Evolutionary conservation across 1,140 invertebrate species (phyloP).

Genomic region (Globodera rostochiensis): DNA sequence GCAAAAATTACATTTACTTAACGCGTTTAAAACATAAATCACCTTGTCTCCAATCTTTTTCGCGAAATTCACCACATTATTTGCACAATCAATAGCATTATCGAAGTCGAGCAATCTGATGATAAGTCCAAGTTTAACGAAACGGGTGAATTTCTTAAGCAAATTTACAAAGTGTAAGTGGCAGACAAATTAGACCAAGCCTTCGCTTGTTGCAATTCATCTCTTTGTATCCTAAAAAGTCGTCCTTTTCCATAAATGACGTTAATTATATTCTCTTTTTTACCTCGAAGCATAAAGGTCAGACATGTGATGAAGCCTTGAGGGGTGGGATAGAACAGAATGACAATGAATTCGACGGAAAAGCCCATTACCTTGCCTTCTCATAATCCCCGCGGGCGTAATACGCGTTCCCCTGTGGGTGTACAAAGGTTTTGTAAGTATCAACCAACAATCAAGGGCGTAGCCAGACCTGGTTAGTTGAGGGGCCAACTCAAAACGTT

Average conservation of each 20-base stretch:
- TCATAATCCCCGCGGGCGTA: background rate
- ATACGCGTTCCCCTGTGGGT: background rate
- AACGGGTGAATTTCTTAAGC: background rate
- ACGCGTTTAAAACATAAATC: background rate
- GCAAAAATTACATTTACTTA: background rate
- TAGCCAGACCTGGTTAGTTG: too few species aligned
- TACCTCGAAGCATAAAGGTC: background rate
- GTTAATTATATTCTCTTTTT: background rate
- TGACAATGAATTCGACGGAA: background rate
- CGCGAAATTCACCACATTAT: slow-evolving; percentile 10
- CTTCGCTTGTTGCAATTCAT: slow-evolving; percentile 8
- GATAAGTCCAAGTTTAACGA: background rate
- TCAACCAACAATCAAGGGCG: too few species aligned
- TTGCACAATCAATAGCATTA: slow-evolving; percentile 19
- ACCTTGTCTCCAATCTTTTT: slow-evolving; percentile 19
- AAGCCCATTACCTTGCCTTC: background rate
- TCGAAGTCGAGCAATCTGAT: slow-evolving; percentile 17
- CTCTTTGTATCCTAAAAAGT: background rate
- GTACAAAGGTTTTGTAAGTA: too few species aligned
- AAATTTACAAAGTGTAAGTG: slow-evolving; percentile 13
- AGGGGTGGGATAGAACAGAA: background rate
- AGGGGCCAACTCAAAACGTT: too few species aligned
- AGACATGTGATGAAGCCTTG: background rate
- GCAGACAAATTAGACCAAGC: slow-evolving; percentile 24
- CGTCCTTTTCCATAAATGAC: background rate